These are phyloP conservation scores for Neodiprion lecontei DNA, from an alignment of 1,140 invertebrate genomes.

Conservation along the genomic window DNA sequence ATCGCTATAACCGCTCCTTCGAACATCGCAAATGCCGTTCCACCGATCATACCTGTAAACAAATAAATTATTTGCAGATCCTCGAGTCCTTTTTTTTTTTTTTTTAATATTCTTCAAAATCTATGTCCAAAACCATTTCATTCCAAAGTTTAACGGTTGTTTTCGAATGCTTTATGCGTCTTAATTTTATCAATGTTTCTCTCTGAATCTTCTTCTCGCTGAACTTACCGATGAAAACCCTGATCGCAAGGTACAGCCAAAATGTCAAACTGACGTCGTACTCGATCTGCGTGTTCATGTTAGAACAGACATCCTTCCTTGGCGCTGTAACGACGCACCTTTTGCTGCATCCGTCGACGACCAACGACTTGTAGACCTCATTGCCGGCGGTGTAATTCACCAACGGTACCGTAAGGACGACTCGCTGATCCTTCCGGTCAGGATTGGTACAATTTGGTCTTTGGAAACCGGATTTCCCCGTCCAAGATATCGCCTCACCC, in stretches of 20 bases:
- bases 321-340: slow-evolving; percentile 66
- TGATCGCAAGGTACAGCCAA: slow-evolving; percentile 76
- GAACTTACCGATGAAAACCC: slow-evolving; percentile 71
- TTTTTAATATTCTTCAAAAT: background rate
- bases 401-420: slow-evolving; percentile 50
- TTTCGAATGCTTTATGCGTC: background rate
- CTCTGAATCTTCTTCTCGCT: too few relatives aligned
- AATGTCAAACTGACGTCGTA: slow-evolving; percentile 74
- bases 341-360: slow-evolving; percentile 47
- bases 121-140: background rate
- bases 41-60: slow-evolving; percentile 66
- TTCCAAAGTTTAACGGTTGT: background rate
- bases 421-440: slow-evolving; percentile 23
- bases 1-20: slow-evolving; percentile 84
- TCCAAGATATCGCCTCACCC: slow-evolving; percentile 36
- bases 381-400: slow-evolving; percentile 38
- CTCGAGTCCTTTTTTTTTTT: background rate
- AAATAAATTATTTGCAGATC: background rate
- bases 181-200: too few relatives aligned
- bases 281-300: slow-evolving; percentile 65
- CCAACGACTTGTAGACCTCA: slow-evolving; percentile 36
- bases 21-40: slow-evolving; percentile 82
- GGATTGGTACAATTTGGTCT: slow-evolving; percentile 37
- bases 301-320: slow-evolving; percentile 67
- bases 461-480: slow-evolving; percentile 21